phyloP scores from a whole-genome alignment of 2,113 vertebrate genomes.

The Trichechus manatus region DNA sequence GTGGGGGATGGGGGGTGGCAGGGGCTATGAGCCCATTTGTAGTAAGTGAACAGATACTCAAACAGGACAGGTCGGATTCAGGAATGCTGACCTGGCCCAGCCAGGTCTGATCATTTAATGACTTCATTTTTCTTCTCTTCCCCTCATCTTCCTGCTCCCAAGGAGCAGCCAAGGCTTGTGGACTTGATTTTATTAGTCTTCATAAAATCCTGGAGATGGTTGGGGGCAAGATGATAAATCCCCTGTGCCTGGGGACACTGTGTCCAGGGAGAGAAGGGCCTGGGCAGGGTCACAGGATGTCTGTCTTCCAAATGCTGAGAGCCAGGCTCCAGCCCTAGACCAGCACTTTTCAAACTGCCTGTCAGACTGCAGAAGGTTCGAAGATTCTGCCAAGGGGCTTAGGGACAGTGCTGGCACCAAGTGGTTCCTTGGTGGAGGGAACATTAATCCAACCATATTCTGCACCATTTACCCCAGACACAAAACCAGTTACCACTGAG shows the following conservation, averaged over 20 bases:
- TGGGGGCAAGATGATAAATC: not conserved
- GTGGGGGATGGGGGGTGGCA: rapidly evolving
- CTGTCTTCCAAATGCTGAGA: not conserved
- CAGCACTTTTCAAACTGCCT: not conserved
- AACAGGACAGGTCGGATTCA: not conserved
- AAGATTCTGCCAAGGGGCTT: not conserved
- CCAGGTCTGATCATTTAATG: not conserved
- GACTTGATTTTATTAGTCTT: not conserved
- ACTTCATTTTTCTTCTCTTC: not conserved
- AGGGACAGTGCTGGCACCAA: not conserved
- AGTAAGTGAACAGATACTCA: not conserved
- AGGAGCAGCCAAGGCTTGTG: not conserved
- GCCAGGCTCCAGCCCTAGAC: not conserved
- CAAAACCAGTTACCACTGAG: too few species aligned
- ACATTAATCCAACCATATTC: not conserved
- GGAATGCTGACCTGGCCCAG: not conserved
- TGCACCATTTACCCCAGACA: not conserved
- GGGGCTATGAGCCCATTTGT: not conserved
- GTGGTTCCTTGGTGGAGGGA: not conserved
- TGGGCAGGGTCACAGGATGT: not conserved
- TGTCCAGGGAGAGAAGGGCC: not conserved
- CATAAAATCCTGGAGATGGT: not conserved
- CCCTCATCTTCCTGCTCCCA: not conserved
- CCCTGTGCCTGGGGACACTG: not conserved
- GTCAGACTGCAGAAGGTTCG: not conserved